Evolutionary conservation across 30 jellyfish, hydroid and myxozoan genomes (phyloP), one percentile per base, ranked within the genome.

Genomic region (Chironex yamaguchii): DNA sequence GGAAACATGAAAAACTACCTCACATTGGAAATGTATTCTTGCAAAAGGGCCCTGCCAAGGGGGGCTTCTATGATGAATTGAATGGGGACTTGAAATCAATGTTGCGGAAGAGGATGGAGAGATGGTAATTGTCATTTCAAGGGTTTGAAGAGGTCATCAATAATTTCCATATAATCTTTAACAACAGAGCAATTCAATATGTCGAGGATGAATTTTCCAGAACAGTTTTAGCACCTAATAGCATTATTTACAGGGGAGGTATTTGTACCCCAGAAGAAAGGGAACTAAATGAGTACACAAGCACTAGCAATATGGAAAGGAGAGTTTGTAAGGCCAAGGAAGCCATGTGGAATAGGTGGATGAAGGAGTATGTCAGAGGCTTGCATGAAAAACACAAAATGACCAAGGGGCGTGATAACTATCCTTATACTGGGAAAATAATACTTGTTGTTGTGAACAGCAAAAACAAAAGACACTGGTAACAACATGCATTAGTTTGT

Each of bases 291-390:
- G 23, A 75, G 21, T n/a, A 75, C 30, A 75, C 78, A 12, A n/a
- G n/a, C n/a, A n/a, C n/a, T n/a, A 75, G 75, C n/a, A 75, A 49
- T 58, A 51, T 75, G 62, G 88, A 75, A 50, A 75, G 34, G 68
- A 75, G 88, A 75, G 29, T 75, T 17, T 50, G 88, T 34, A 76
- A 67, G 67, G 67, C 84, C 33, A 86, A 76, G 34, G 78, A 86
- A 49, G 69, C 21, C 31, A 74, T 49, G 29, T 86, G 96, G 96
- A 34, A 62, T 30, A 35, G 96, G 65, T 74, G 96, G 96, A 13
- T 58, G 20, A 72, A 71, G 12, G 91, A 86, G 75, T 86, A 86
- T 54, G 90, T 75, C 27, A 53, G 86, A 62, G 78, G 79, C 3
- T 49, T 86, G 69, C 62, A 90, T 29, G 96, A 86, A 32, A 74